phyloP scores from a whole-genome alignment of 2,888 invertebrate genomes.

The Bellardia pandia region DNA sequence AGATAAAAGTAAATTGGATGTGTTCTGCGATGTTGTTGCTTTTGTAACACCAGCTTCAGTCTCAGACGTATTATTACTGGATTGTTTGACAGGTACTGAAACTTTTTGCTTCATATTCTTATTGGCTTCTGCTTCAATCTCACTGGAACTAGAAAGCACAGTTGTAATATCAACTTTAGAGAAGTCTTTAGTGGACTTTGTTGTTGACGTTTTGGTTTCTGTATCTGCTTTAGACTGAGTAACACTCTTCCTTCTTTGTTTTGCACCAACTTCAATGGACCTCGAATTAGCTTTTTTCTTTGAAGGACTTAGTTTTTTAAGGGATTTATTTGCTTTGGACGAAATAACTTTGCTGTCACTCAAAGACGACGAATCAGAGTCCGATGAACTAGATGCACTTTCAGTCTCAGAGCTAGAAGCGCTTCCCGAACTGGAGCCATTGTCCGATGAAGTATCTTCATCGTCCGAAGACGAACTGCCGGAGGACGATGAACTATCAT shows the following conservation, averaged over 20 bases:
- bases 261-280: conserved; percentile 79
- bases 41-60: conserved; percentile 56
- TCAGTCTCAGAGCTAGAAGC: conserved; percentile 74
- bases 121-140: conserved; percentile 74
- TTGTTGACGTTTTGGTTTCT: conserved; percentile 56
- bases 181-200: conserved; percentile 73
- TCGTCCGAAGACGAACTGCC: conserved; percentile 80
- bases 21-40: conserved; percentile 58
- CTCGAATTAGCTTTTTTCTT: conserved; percentile 81
- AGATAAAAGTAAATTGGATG: conserved; percentile 77
- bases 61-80: conserved; percentile 50
- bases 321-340: conserved; percentile 74
- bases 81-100: conserved; percentile 76
- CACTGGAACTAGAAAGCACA: conserved; percentile 76
- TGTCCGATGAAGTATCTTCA: conserved; percentile 80
- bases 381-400: conserved; percentile 76
- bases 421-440: conserved; percentile 76
- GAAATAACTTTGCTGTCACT: conserved; percentile 74
- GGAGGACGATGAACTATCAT: conserved; percentile 78
- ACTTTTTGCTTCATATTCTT: conserved; percentile 73
- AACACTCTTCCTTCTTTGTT: conserved; percentile 77
- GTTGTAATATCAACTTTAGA: conserved; percentile 71
- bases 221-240: conserved; percentile 66
- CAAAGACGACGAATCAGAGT: conserved; percentile 75
- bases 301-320: conserved; percentile 72